Percentiles rank a stretch among this genome's conserved stretches.
phyloP scores from a whole-genome alignment of 2,113 vertebrate genomes.

The Salvelinus sp. region DNA sequence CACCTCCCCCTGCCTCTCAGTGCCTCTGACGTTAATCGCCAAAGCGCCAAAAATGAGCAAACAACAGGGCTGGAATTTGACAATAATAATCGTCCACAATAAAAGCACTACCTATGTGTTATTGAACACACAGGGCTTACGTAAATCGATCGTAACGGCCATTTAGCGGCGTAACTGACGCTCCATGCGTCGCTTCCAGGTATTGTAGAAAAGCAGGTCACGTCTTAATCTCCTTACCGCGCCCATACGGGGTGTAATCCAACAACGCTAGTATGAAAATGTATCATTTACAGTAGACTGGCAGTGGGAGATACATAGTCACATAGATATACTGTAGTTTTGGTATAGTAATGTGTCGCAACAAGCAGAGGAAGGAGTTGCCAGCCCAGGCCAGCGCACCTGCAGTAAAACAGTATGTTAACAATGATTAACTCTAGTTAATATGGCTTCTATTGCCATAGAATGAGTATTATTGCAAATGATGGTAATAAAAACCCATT shows the following conservation, averaged over 20 bases:
- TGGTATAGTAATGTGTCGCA: not conserved
- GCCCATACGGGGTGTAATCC: slow-evolving; percentile 40
- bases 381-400: not conserved
- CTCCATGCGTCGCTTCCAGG: slow-evolving; percentile 42
- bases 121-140: slow-evolving; percentile 46
- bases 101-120: slow-evolving; percentile 49
- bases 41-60: slow-evolving; percentile 29
- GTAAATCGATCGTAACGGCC: slow-evolving; percentile 56
- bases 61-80: slow-evolving; percentile 37
- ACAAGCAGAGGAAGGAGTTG: not conserved
- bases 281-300: slow-evolving; percentile 39
- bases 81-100: slow-evolving; percentile 53
- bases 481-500: no score
- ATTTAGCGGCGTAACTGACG: slow-evolving; percentile 43
- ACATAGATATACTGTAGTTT: slow-evolving; percentile 3
- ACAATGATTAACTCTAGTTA: not conserved
- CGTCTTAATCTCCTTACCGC: slow-evolving; percentile 55
- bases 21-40: slow-evolving; percentile 26
- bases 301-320: not conserved
- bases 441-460: not conserved
- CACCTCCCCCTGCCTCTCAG: no score
- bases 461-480: not conserved
- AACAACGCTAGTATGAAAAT: slow-evolving; percentile 27
- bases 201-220: slow-evolving; percentile 63
- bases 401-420: slow-evolving; percentile 2